Conservation (phyloP, 2,888 invertebrate species). For the Psylliodes chrysocephalus region DNA sequence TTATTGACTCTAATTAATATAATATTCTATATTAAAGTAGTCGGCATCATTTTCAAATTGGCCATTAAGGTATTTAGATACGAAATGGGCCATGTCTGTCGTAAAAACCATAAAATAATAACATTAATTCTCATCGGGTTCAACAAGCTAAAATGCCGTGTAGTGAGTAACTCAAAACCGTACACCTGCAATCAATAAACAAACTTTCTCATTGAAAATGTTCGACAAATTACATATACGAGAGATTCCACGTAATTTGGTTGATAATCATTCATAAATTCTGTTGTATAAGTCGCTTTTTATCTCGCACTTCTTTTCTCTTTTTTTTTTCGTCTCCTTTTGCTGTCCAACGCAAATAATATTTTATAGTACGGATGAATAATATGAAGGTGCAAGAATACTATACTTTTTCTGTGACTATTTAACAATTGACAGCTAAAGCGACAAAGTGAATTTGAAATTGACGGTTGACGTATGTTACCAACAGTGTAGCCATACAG, state of each 20-base stretch:
- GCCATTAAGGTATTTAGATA: not conserved
- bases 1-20: not conserved
- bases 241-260: conserved; percentile 43
- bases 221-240: conserved; percentile 44
- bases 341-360: conserved; percentile 25
- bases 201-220: conserved; percentile 50
- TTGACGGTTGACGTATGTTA: too few relatives aligned
- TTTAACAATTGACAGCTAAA: too few relatives aligned
- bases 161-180: conserved; percentile 39
- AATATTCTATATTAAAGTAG: not conserved
- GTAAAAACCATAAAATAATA: conserved; percentile 32
- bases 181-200: conserved; percentile 53
- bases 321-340: conserved; percentile 28
- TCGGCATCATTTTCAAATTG: conserved; percentile 6
- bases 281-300: conserved; percentile 41
- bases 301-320: conserved; percentile 34
- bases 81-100: conserved; percentile 4
- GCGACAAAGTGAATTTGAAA: too few relatives aligned
- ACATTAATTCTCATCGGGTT: conserved; percentile 31
- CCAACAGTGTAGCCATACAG: too few relatives aligned
- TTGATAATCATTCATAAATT: conserved; percentile 47
- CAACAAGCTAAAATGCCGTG: conserved; percentile 31
- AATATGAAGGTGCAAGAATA: too few relatives aligned
- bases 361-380: conserved; percentile 17
- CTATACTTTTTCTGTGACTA: too few relatives aligned